phyloP scores from a whole-genome alignment of 2,113 vertebrate species.

The Uria aalge region DNA sequence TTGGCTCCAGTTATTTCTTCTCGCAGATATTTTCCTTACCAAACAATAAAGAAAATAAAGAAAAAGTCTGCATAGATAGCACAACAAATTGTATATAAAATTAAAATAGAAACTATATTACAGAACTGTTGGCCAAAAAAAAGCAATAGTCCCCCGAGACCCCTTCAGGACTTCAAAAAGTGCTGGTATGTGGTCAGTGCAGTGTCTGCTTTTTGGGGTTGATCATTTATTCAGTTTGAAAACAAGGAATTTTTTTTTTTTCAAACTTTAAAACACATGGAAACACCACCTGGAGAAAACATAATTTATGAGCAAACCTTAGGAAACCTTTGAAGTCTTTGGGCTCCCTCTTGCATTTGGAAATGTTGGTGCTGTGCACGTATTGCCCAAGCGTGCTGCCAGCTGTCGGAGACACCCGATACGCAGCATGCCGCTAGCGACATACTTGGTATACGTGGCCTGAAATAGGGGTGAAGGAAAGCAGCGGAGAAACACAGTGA shows the following conservation, averaged over 20 bases:
- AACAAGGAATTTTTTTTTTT: neutral
- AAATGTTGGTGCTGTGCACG: neutral
- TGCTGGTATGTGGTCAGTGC: neutral
- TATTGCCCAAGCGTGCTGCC: neutral
- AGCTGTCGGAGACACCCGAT: constrained; percentile 15
- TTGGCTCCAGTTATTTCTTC: neutral
- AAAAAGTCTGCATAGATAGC: neutral
- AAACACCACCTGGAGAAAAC: neutral
- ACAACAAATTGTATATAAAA: neutral
- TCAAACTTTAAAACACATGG: neutral
- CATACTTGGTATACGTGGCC: neutral
- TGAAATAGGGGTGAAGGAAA: constrained; percentile 19
- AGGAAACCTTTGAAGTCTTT: neutral
- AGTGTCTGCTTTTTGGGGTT: neutral
- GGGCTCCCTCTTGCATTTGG: neutral
- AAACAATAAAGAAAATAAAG: neutral
- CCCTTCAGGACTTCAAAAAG: neutral
- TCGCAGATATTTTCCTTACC: neutral
- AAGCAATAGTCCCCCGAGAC: neutral
- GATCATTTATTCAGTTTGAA: neutral
- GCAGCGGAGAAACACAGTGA: neutral
- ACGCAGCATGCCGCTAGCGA: neutral
- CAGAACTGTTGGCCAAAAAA: neutral
- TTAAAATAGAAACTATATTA: neutral
- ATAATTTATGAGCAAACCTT: neutral